These are phyloP conservation scores for Zoanthus solanderi DNA, from an alignment of 92 coral and sea anemone species.

Conservation along the genomic window DNA sequence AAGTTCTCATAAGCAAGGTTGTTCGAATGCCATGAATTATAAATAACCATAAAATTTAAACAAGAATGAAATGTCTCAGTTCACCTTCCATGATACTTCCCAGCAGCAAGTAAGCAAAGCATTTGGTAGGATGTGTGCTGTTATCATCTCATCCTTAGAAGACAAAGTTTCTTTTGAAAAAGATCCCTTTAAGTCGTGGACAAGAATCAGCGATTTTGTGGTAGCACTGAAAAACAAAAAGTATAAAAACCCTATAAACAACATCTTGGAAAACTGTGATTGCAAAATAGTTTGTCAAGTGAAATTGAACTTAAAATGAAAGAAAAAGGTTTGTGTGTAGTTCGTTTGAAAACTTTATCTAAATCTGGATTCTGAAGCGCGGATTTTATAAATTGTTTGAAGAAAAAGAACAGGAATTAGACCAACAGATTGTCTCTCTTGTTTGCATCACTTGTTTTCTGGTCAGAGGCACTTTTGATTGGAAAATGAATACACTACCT, in stretches of 20 bases:
- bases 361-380: background rate
- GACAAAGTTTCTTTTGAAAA: constrained; percentile 62
- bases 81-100: constrained; percentile 94
- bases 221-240: constrained; percentile 65
- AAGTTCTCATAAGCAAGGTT: too few relatives aligned
- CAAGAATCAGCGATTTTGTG: constrained; percentile 70
- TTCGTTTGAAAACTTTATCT: background rate
- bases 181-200: constrained; percentile 59
- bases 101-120: constrained; percentile 79
- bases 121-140: constrained; percentile 73
- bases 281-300: background rate
- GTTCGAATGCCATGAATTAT: too few relatives aligned
- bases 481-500: too few relatives aligned
- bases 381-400: too few relatives aligned
- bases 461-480: too few relatives aligned
- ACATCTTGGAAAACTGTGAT: background rate
- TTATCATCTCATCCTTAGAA: constrained; percentile 79
- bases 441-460: too few relatives aligned
- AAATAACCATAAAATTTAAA: too few relatives aligned
- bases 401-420: too few relatives aligned
- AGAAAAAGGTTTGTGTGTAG: background rate
- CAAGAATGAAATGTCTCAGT: too few relatives aligned
- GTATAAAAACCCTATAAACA: background rate
- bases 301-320: background rate
- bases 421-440: too few relatives aligned